Evolutionary conservation across 2,113 vertebrate genomes (phyloP), one percentile per base, ranked within the genome.

Genomic region (Poeciliopsis occidentalis): DNA sequence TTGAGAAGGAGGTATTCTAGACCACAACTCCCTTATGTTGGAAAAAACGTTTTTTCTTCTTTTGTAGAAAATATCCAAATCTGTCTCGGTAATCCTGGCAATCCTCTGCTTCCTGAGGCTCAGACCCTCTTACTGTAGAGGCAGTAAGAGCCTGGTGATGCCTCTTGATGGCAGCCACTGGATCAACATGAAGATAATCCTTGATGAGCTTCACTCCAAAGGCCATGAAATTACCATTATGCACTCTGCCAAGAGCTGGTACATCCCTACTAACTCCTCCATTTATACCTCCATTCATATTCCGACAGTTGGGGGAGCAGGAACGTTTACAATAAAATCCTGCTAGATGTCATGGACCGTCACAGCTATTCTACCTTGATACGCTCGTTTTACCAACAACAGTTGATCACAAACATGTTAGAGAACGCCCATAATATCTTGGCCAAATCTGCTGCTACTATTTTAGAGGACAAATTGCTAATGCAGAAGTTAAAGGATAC

Each of bases 121-220:
- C 2, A 2, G 63, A 0, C 60, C 75, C 6, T 39, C 76, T 37
- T 64, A 27, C 34, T 86, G 84, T 32, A 94, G 4, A 64, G 31
- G 31, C 62, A 64, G 94, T 4, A 94, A 84, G 13, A 94, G 96
- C 13, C 81, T 96, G 65, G 94, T 95, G 13, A 94, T 95, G 71
- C 95, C 94, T 0, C 83, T 91, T 0, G 95, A 94, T 19, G 94
- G 90, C 22, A 97, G 95, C 86, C 95, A 95, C 73, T 96, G 94
- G 95, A 70, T 96, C 22, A 95, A 95, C 85, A 92, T 95, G 82
- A 90, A 93, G 29, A 39, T 81, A 0, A 88, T 96, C 29, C 87
- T 98, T 0, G 57, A 83, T 12, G 87, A 94, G 63, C 94, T 97
- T 26, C 91, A 93, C 32, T 73, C 44, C 13, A 88, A 80, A 24